A percentile compares a stretch with the other conserved stretches of the same genome.
These are phyloP conservation scores for Sebastes hubbsi DNA, from an alignment of 2,797 vertebrate species.

Conservation along the genomic window DNA sequence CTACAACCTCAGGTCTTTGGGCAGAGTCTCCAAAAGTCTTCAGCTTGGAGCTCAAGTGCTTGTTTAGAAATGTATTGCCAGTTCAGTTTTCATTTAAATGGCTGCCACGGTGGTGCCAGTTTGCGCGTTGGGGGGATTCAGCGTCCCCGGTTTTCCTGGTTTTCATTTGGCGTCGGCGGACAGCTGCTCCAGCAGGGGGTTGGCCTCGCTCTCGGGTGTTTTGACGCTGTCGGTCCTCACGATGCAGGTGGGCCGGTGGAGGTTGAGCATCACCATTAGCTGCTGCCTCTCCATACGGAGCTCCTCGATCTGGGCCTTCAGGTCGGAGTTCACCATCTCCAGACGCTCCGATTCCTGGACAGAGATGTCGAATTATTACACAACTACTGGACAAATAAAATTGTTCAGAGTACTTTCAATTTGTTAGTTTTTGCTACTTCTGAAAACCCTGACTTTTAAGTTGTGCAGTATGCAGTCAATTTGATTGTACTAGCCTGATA, in stretches of 20 bases:
- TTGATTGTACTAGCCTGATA: background rate
- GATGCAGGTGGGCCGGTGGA: constrained; percentile 95
- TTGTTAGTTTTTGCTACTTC: background rate
- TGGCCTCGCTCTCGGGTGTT: constrained; percentile 89
- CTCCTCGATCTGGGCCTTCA: constrained; percentile 97
- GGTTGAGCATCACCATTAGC: constrained; percentile 95
- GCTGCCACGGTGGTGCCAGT: constrained; percentile 44
- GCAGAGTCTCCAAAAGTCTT: constrained; percentile 73
- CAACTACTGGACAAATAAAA: background rate
- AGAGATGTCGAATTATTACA: background rate
- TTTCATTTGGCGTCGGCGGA: constrained; percentile 70
- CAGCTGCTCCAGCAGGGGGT: constrained; percentile 88
- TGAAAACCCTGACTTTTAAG: background rate
- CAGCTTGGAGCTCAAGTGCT: constrained; percentile 76
- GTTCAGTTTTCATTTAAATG: constrained; percentile 45
- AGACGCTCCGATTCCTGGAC: constrained; percentile 93
- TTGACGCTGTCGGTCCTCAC: constrained; percentile 94
- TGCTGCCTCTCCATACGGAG: constrained; percentile 94
- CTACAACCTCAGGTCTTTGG: constrained; percentile 58
- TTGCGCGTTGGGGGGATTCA: constrained; percentile 7
- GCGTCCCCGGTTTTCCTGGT: constrained; percentile 12
- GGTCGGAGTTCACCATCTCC: constrained; percentile 93
- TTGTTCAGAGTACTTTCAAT: background rate
- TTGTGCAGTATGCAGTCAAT: background rate
- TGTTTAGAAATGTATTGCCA: constrained; percentile 63